Conservation (phyloP, 2,888 invertebrate genomes). For the Oligia fasciuncula region DNA sequence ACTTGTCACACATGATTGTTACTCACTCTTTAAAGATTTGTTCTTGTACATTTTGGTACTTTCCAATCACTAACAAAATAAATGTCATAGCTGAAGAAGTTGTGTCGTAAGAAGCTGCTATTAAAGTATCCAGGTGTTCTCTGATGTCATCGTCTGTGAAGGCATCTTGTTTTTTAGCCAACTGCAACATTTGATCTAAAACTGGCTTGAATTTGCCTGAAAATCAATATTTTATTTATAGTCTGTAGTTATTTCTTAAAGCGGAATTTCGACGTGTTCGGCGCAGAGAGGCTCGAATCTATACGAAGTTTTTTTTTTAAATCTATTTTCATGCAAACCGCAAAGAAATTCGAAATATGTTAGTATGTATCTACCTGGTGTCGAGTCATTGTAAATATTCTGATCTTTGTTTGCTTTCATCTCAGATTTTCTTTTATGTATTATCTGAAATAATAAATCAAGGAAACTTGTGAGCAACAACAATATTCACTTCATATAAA, state of each 20-base stretch:
- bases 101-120: constrained; percentile 40
- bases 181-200: constrained; percentile 39
- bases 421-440: constrained; percentile 33
- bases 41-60: constrained; percentile 33
- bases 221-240: constrained; percentile 1
- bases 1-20: not conserved
- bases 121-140: constrained; percentile 44
- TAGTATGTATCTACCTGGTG: constrained; percentile 7
- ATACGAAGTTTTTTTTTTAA: too few relatives aligned
- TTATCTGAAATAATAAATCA: constrained; percentile 22
- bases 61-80: constrained; percentile 35
- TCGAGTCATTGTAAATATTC: not conserved
- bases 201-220: constrained; percentile 42
- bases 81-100: constrained; percentile 20
- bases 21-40: constrained; percentile 22
- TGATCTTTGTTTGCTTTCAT: not conserved
- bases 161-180: constrained; percentile 2
- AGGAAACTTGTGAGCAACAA: not conserved
- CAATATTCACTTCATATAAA: not conserved
- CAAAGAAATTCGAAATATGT: too few relatives aligned
- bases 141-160: constrained; percentile 44
- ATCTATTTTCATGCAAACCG: too few relatives aligned
- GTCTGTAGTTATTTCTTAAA: too few relatives aligned
- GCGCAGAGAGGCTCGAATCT: too few relatives aligned
- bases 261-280: too few relatives aligned